Evolutionary conservation across 1,140 invertebrate genomes (phyloP), one percentile per base, ranked within the genome.

Genomic region (Araneus ventricosus): DNA sequence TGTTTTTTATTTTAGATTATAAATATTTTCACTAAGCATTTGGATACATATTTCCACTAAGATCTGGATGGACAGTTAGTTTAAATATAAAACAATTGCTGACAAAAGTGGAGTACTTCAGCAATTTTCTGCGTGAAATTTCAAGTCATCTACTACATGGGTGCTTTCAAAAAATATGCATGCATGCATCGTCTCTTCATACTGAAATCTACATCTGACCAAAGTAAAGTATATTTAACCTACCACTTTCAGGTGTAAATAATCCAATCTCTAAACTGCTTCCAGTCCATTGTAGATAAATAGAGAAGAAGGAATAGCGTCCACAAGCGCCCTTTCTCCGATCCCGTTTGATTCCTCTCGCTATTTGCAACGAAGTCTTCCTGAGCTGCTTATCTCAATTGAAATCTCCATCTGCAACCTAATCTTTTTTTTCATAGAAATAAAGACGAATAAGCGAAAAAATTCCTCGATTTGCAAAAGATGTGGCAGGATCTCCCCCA

Each of bases 381-480:
- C 80, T 82, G 39, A 52, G 80, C 80, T 82, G 17, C 80, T 82
- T 82, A 82, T 82, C 80, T 82, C 39, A 82, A 82, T 52, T 82
- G 80, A 82, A 82, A 82, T 82, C 80, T 82, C 41, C 80, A 82
- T 82, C 24, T 82, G 37, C 22, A 39, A 45, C 10, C 22, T 22
- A 82, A 39, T 82, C 39, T 82, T 45, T 27, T n/a, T 45, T 82
- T 45, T 45, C 41, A 82, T 22, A 22, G 27, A 82, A 45, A 82
- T 45, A 45, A 82, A 22, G 70, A 75, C 30, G 30, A 37, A 82
- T 41, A 82, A 82, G 80, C 80, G n/a, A 52, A 30, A 45, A 82
- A 82, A 41, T 45, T 45, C 37, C 22, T 14, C 39, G 22, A 45
- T 82, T 82, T 41, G 80, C 80, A 27, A 41, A 82, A n/a, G n/a